Evolutionary conservation across 2,888 invertebrate species (phyloP).

Genomic region (Leucania comma): DNA sequence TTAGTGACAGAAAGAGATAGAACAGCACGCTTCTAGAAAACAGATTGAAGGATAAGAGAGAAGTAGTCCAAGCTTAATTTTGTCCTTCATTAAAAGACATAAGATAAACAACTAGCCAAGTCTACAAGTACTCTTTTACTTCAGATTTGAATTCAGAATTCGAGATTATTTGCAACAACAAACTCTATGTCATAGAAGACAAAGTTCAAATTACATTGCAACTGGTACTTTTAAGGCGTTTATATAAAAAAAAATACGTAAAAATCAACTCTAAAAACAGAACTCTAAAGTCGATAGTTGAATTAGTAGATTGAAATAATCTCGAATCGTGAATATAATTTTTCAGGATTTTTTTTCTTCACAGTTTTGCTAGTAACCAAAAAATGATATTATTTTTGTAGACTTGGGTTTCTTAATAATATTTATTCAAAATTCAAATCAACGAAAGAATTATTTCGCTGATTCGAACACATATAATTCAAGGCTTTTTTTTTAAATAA

Average conservation of each 20-base stretch:
- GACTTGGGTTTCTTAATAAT: slow-evolving; percentile 2
- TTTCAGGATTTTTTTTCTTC: neutral
- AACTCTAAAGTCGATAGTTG: too few species aligned
- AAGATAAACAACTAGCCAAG: slow-evolving; percentile 4
- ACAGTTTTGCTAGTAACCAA: neutral
- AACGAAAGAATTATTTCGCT: neutral
- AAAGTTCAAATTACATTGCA: too few species aligned
- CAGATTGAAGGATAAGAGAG: slow-evolving; percentile 4
- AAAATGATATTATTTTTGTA: neutral
- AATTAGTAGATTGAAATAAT: too few species aligned
- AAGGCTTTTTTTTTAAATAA: too few species aligned
- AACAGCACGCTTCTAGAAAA: slow-evolving; percentile 43
- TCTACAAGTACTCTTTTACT: neutral
- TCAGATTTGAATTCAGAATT: too few species aligned
- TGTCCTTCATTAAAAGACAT: neutral
- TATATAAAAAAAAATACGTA: too few species aligned
- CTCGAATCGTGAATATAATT: too few species aligned
- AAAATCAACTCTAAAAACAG: too few species aligned
- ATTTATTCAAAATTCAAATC: neutral
- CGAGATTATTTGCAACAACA: too few species aligned
- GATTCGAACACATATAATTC: neutral
- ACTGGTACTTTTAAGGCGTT: too few species aligned
- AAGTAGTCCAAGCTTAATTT: slow-evolving; percentile 7
- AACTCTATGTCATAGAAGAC: too few species aligned
- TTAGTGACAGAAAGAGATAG: slow-evolving; percentile 54